Evolutionary conservation across 1,140 invertebrate species (phyloP).

Genomic region (Steinernema feltiae): DNA sequence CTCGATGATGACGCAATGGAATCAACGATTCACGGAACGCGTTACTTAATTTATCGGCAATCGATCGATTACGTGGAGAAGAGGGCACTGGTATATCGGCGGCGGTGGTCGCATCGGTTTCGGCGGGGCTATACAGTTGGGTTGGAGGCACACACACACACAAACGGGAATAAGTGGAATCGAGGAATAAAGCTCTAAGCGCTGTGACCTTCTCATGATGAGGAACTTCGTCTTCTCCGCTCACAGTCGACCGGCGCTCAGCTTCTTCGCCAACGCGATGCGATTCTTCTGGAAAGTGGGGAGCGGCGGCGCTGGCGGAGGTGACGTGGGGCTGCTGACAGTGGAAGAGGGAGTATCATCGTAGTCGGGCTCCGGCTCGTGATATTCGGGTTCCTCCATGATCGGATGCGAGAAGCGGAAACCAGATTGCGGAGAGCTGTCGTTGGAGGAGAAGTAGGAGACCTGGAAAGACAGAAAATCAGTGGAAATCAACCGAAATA

Average conservation of each 20-base stretch:
- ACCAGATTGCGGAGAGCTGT: not conserved
- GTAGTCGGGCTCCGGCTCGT: slow-evolving; percentile 3
- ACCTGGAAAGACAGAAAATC: not conserved
- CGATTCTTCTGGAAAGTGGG: not conserved
- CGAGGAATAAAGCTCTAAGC: slow-evolving; percentile 10
- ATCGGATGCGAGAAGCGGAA: slow-evolving; percentile 6
- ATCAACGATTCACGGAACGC: too few relatives aligned
- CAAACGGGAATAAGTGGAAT: not conserved
- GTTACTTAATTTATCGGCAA: too few relatives aligned
- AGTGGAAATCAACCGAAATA: not conserved
- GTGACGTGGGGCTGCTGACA: not conserved
- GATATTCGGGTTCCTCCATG: not conserved
- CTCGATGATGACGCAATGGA: too few relatives aligned
- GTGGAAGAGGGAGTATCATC: not conserved
- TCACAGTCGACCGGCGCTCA: not conserved
- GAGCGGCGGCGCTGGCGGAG: not conserved
- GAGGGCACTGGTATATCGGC: too few relatives aligned
- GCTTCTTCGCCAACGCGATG: not conserved
- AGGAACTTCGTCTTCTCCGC: not conserved
- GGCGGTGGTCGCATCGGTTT: not conserved
- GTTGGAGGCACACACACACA: not conserved
- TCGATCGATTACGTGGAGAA: too few relatives aligned
- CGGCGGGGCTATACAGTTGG: not conserved
- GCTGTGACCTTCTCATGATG: not conserved
- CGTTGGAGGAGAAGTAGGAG: not conserved